Percentiles rank a stretch among this genome's conserved stretches.
These are phyloP conservation scores for Argyra leucocephala DNA, from an alignment of 2,888 invertebrate genomes.

Conservation along the genomic window DNA sequence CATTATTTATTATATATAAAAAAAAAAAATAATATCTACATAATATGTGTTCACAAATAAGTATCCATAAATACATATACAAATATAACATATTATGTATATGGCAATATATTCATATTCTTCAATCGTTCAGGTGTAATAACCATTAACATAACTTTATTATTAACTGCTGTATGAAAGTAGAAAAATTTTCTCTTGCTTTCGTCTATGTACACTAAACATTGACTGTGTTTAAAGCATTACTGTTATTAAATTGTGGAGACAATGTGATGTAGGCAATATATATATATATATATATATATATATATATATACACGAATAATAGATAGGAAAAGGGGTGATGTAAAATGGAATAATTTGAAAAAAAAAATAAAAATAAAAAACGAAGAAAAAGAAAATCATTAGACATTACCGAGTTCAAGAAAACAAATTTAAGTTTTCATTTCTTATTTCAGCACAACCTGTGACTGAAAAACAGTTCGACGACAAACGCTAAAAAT, in stretches of 20 bases:
- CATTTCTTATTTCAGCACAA: background rate
- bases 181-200: background rate
- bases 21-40: background rate
- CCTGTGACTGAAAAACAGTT: no score
- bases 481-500: no score
- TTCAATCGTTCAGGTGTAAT: constrained; percentile 3
- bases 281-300: no score
- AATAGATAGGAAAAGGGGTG: background rate
- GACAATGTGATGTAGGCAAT: no score
- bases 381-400: background rate
- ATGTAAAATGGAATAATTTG: background rate
- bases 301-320: no score
- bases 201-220: background rate
- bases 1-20: background rate
- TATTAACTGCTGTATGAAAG: background rate
- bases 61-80: background rate
- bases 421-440: background rate
- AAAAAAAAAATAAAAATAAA: background rate
- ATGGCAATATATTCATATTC: background rate
- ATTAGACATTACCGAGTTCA: background rate
- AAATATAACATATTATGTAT: background rate
- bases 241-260: background rate
- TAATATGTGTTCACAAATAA: background rate
- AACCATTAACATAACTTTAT: constrained; percentile 6
- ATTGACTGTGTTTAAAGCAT: background rate